Percentiles rank a stretch among this genome's conserved stretches.
phyloP scores from a whole-genome alignment of 2,888 invertebrate species.

The Mythimna albipuncta region DNA sequence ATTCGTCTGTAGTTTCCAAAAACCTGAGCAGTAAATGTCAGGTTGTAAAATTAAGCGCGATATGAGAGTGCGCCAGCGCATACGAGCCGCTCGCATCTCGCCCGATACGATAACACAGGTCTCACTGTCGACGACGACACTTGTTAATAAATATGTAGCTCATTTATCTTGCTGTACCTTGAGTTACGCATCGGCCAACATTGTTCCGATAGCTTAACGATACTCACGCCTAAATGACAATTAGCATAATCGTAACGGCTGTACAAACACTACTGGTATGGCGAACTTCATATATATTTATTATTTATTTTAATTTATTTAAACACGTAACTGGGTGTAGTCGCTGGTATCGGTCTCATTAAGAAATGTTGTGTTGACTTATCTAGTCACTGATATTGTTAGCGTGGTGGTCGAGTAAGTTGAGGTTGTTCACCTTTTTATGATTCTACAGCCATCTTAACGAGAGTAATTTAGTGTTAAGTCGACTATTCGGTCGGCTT shows the following conservation, averaged over 20 bases:
- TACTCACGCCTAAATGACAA: constrained; percentile 62
- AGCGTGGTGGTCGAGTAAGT: constrained; percentile 49
- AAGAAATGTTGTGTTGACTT: constrained; percentile 44
- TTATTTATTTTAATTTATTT: constrained; percentile 23
- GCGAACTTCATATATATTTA: constrained; percentile 4
- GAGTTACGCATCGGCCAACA: constrained; percentile 77
- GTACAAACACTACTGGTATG: constrained; percentile 29
- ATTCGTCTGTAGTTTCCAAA: constrained; percentile 85
- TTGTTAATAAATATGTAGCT: constrained; percentile 85
- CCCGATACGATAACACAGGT: constrained; percentile 85
- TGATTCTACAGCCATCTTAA: constrained; percentile 52
- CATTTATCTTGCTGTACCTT: constrained; percentile 83
- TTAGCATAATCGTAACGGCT: constrained; percentile 58
- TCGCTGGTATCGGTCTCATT: constrained; percentile 33
- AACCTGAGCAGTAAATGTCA: constrained; percentile 85
- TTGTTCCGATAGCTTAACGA: constrained; percentile 68
- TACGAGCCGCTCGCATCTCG: constrained; percentile 84
- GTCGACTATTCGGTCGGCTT: constrained; percentile 34
- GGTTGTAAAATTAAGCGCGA: constrained; percentile 84
- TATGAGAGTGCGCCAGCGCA: constrained; percentile 80
- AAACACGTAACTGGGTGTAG: not conserved
- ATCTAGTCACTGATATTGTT: constrained; percentile 51
- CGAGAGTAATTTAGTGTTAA: constrained; percentile 49
- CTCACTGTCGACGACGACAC: constrained; percentile 81
- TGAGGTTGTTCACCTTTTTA: constrained; percentile 69